phyloP scores from a whole-genome alignment of 1,140 invertebrate genomes.

The Acromyrmex charruanus region DNA sequence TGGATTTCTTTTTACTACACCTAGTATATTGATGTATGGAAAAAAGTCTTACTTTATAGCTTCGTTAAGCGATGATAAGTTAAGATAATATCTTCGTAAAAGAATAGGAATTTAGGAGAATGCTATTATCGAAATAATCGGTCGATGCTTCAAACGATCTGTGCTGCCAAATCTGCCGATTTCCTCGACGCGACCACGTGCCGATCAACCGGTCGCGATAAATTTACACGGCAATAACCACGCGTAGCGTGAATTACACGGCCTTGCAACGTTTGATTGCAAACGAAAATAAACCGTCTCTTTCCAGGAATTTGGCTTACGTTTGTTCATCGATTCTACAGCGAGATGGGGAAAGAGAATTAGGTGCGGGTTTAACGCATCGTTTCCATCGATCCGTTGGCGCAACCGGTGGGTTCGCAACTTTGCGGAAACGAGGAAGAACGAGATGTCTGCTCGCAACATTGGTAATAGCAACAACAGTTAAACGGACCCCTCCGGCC shows the following conservation, averaged over 20 bases:
- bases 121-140: neutral
- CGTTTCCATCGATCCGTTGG: neutral
- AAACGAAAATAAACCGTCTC: slow-evolving; percentile 34
- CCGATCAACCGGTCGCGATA: slow-evolving; percentile 28
- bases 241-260: slow-evolving; percentile 18
- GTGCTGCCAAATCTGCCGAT: neutral
- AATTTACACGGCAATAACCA: slow-evolving; percentile 37
- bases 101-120: neutral
- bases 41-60: neutral
- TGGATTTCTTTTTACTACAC: too few species aligned
- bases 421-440: slow-evolving; percentile 24
- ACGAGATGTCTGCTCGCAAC: neutral
- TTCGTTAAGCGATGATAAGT: neutral
- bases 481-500: slow-evolving; percentile 16
- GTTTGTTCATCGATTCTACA: neutral
- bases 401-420: slow-evolving; percentile 40
- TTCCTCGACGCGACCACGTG: neutral
- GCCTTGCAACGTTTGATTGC: slow-evolving; percentile 31
- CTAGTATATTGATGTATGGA: neutral
- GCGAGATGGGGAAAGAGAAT: neutral
- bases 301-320: slow-evolving; percentile 7
- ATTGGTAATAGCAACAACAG: neutral
- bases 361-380: slow-evolving; percentile 24
- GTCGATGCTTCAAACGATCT: neutral
- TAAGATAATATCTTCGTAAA: neutral